phyloP scores from a whole-genome alignment of 2,888 invertebrate species.

The Dorcus hopei region DNA sequence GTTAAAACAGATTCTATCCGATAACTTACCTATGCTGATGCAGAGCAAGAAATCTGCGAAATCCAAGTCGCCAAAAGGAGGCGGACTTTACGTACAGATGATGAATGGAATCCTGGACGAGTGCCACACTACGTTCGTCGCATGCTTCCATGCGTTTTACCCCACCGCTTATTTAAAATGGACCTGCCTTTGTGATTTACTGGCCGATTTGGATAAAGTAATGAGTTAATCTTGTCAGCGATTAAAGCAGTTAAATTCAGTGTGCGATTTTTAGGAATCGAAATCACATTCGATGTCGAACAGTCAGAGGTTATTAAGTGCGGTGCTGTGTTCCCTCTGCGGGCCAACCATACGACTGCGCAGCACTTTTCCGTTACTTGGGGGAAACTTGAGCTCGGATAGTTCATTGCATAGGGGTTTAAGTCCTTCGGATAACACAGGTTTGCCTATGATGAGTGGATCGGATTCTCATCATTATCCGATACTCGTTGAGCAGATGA shows the following conservation, averaged over 20 bases:
- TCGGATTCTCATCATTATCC: slow-evolving; percentile 72
- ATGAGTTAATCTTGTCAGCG: slow-evolving; percentile 31
- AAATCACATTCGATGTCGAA: slow-evolving; percentile 41
- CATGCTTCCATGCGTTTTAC: slow-evolving; percentile 94
- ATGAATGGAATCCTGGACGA: slow-evolving; percentile 78
- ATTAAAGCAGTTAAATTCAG: slow-evolving; percentile 16
- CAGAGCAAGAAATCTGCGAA: slow-evolving; percentile 47
- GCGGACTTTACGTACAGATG: slow-evolving; percentile 56
- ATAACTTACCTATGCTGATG: slow-evolving; percentile 53
- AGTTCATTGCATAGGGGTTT: slow-evolving; percentile 56
- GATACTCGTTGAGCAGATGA: slow-evolving; percentile 75
- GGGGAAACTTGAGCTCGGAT: slow-evolving; percentile 38
- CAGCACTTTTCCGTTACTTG: slow-evolving; percentile 71
- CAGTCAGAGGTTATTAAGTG: slow-evolving; percentile 66
- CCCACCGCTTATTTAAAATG: slow-evolving; percentile 91
- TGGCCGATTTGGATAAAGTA: slow-evolving; percentile 70
- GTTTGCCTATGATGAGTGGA: slow-evolving; percentile 63
- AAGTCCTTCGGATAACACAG: slow-evolving; percentile 68
- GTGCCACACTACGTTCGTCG: slow-evolving; percentile 84
- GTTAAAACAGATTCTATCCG: slow-evolving; percentile 78
- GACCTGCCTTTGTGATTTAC: slow-evolving; percentile 82
- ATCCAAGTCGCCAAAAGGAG: slow-evolving; percentile 45
- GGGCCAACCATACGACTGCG: slow-evolving; percentile 71
- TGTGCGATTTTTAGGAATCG: slow-evolving; percentile 40
- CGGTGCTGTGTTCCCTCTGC: slow-evolving; percentile 83